These are phyloP conservation scores for Gymnorhina tibicen DNA, from an alignment of 2,113 vertebrate genomes.

Conservation along the genomic window DNA sequence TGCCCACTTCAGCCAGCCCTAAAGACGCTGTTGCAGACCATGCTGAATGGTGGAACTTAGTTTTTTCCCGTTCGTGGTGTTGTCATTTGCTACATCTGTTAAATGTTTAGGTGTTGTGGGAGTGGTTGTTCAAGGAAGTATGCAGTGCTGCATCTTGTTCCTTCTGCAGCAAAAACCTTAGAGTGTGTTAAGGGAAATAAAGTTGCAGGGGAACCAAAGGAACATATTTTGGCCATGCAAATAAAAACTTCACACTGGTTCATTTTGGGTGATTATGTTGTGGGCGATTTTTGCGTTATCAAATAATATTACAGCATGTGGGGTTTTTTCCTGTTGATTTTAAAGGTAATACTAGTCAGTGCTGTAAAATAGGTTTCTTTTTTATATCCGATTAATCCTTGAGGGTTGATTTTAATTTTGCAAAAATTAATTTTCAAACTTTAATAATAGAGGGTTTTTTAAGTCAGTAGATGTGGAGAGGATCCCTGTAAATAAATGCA, in stretches of 20 bases:
- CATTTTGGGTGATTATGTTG: constrained; percentile 55
- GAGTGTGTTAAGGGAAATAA: constrained; percentile 24
- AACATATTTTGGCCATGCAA: constrained; percentile 74
- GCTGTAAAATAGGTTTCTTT: constrained; percentile 69
- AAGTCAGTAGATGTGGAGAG: constrained; percentile 42
- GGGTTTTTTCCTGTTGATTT: constrained; percentile 48
- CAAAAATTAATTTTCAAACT: constrained; percentile 50
- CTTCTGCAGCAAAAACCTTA: constrained; percentile 57
- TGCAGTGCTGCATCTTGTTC: constrained; percentile 62
- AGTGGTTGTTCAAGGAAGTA: constrained; percentile 66
- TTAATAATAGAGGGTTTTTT: constrained; percentile 43
- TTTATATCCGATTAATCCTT: constrained; percentile 67
- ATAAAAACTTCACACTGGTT: constrained; percentile 76
- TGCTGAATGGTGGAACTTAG: constrained; percentile 73
- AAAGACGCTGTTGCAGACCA: constrained; percentile 68
- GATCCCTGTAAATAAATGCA: constrained; percentile 54
- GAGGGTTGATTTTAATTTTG: constrained; percentile 69
- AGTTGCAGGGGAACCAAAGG: constrained; percentile 62
- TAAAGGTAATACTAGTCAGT: constrained; percentile 67
- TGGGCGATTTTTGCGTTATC: constrained; percentile 65
- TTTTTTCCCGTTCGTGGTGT: constrained; percentile 68
- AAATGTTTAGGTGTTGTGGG: constrained; percentile 74
- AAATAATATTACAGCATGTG: constrained; percentile 60
- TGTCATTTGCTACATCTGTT: constrained; percentile 74
- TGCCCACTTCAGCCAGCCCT: constrained; percentile 69